Percentiles rank a stretch among this genome's conserved stretches.
Conservation (phyloP, 1,140 invertebrate species). For the Drosophila littoralis region DNA sequence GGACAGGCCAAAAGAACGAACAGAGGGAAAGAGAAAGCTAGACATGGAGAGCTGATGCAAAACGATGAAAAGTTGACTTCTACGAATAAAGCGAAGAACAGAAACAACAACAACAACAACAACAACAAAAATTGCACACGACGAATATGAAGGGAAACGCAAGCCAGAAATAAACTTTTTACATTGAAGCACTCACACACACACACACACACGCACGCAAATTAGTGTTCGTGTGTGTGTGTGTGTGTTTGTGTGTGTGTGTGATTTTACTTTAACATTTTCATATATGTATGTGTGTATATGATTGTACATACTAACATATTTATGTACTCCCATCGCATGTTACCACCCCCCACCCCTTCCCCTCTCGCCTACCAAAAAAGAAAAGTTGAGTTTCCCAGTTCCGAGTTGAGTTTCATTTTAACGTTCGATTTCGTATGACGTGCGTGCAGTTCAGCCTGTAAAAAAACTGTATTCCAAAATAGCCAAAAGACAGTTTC, state of each 20-base stretch:
- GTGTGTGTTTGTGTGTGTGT: background rate
- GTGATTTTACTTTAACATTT: background rate
- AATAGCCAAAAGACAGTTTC: too few relatives aligned
- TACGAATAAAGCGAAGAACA: constrained; percentile 26
- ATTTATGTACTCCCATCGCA: background rate
- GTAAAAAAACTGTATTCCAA: too few relatives aligned
- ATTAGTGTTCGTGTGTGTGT: background rate
- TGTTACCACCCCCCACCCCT: background rate
- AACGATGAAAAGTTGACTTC: constrained; percentile 27
- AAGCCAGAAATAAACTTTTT: constrained; percentile 13
- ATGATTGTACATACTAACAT: background rate
- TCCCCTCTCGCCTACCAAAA: background rate
- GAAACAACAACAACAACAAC: background rate
- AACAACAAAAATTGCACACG: background rate
- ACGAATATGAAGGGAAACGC: constrained; percentile 11
- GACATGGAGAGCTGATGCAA: constrained; percentile 1
- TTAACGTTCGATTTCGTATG: background rate
- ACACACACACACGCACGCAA: background rate
- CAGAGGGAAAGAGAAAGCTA: background rate
- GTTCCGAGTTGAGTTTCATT: background rate
- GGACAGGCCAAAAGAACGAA: background rate
- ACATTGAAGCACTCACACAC: background rate
- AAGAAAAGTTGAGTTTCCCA: background rate
- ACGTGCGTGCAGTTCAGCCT: too few relatives aligned
- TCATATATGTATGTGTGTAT: background rate